Base-by-base conservation (phyloP, 2,888 invertebrate genomes). In the Brachyptera risi region DNA sequence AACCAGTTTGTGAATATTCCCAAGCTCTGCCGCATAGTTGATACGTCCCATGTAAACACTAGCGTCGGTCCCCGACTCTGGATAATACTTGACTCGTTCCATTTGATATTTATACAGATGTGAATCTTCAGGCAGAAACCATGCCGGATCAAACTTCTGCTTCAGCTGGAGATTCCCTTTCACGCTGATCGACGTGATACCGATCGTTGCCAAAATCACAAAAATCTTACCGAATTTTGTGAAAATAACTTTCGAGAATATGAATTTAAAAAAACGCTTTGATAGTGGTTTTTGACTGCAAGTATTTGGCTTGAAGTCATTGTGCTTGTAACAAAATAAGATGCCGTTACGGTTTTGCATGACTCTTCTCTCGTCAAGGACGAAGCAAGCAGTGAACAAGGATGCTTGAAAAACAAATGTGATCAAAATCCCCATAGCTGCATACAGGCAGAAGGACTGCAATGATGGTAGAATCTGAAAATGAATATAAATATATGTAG, bases 381-480 rank as follows among this genome's bases (percentile, higher is more conserved):
- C 82, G 68, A 92, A 85, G 65, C 87, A 84, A 1, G 89, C 89
- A 13, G 88, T 83, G 74, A 90, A 92, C 73, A 90, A 88, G n/a
- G 91, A 90, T 4, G 88, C 81, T 67, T 88, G 87, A 69, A 85
- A 86, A 59, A 87, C 75, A 72, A 86, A 90, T 21, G 89, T 87
- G 68, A 87, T 83, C 61, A 89, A 79, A 1, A 92, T 87, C 19
- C 90, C 88, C 1, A 85, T 74, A 5, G 89, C 87, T 13, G 90
- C 90, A 72, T 89, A 92, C 56, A 91, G 79, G 72, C 92, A 92
- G 72, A 90, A 92, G 0, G 91, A 90, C 73, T 87, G 84, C 31
- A 92, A 76, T 2, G 88, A 88, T 19, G 92, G 92, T 63, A 92
- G 76, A 68, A 90, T 86, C 86, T 86, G 69, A 21, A 77, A 74